These are phyloP conservation scores for Idris sp. DNA, from an alignment of 1,140 invertebrate genomes.

Conservation along the genomic window DNA sequence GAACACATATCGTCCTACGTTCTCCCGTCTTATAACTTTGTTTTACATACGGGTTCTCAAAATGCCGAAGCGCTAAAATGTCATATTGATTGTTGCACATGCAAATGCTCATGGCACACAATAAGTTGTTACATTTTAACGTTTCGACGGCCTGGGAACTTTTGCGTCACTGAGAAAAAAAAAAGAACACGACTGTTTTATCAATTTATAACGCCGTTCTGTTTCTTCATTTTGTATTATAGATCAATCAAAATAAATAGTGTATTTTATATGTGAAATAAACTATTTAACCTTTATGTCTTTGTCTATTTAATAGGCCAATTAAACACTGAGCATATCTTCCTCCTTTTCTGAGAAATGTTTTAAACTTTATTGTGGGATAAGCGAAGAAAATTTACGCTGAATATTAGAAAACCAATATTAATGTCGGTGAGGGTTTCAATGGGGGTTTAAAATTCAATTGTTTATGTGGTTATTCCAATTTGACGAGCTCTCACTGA, in stretches of 20 bases:
- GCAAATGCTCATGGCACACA: conserved; percentile 50
- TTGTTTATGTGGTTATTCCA: too few species aligned
- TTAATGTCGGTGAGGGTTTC: too few species aligned
- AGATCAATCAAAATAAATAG: conserved; percentile 61
- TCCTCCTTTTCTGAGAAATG: too few species aligned
- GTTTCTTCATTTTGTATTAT: conserved; percentile 58
- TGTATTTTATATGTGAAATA: conserved; percentile 63
- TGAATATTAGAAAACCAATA: too few species aligned
- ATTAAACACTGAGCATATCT: too few species aligned
- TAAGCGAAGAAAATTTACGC: too few species aligned
- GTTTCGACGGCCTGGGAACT: conserved; percentile 47
- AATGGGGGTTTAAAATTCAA: too few species aligned
- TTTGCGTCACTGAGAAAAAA: conserved; percentile 46
- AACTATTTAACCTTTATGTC: conserved; percentile 60
- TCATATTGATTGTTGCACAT: conserved; percentile 60
- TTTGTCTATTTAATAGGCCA: conserved; percentile 34
- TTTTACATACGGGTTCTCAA: conserved; percentile 58
- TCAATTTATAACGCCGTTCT: conserved; percentile 55
- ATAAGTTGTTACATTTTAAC: conserved; percentile 59
- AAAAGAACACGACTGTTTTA: conserved; percentile 56
- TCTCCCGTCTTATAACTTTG: conserved; percentile 55
- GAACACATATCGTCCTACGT: conserved; percentile 61
- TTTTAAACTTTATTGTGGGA: too few species aligned
- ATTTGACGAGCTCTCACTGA: too few species aligned
- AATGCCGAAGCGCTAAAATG: conserved; percentile 61